A percentile compares a stretch with the other conserved stretches of the same genome.
These are phyloP conservation scores for Monarcha castaneiventris DNA, from an alignment of 2,113 vertebrate genomes.

Conservation along the genomic window DNA sequence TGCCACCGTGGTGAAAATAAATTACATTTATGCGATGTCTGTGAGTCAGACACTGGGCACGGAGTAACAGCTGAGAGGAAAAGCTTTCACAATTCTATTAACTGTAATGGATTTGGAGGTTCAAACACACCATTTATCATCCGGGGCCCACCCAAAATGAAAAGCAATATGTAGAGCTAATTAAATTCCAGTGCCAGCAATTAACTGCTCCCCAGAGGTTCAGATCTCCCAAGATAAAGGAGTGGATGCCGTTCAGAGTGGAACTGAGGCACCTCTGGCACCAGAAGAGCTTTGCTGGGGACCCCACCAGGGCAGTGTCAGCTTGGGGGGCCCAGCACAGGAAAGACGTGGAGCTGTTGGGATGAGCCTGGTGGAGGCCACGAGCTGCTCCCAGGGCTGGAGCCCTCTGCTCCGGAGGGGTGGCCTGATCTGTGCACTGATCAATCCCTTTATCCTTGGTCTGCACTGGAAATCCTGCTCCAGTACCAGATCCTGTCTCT, in stretches of 20 bases:
- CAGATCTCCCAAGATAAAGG: not conserved
- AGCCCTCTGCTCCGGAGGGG: not conserved
- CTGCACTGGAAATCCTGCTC: accelerated
- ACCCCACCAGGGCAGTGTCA: not conserved
- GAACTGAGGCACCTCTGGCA: accelerated
- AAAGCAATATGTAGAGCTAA: not conserved
- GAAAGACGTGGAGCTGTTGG: not conserved
- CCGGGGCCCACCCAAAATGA: not conserved
- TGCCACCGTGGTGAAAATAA: not conserved
- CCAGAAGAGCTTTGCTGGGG: accelerated
- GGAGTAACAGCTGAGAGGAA: not conserved
- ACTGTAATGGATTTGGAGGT: slow-evolving; percentile 9
- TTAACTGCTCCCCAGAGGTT: not conserved
- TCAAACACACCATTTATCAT: not conserved
- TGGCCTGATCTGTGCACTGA: not conserved
- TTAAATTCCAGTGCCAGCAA: not conserved
- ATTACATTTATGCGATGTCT: not conserved
- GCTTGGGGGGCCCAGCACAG: not conserved
- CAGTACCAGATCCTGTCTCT: not conserved
- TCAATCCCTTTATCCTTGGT: accelerated
- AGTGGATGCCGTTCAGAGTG: accelerated
- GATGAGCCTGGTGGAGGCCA: not conserved
- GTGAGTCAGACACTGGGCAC: not conserved
- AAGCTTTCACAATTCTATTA: slow-evolving; percentile 20
- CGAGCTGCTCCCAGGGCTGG: not conserved